Conservation (phyloP, 2,113 vertebrate species). For the Turnix velox region DNA sequence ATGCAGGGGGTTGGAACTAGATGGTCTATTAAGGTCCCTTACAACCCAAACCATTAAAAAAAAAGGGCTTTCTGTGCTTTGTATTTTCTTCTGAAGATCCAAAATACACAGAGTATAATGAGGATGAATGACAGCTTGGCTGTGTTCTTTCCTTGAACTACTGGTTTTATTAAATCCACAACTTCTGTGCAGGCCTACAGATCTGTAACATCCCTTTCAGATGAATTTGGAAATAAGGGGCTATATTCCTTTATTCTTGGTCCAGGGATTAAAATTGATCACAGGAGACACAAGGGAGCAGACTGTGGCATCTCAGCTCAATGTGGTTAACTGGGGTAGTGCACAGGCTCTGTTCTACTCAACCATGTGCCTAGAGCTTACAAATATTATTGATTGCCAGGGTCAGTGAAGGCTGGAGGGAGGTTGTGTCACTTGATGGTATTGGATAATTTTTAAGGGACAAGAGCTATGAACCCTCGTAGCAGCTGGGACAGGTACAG, state of each 20-base stretch:
- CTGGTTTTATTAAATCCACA: conserved; percentile 62
- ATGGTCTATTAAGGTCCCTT: too few relatives aligned
- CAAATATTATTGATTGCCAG: conserved; percentile 71
- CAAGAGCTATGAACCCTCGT: conserved; percentile 58
- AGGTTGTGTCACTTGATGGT: conserved; percentile 50
- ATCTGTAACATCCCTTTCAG: conserved; percentile 71
- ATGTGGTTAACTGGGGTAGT: conserved; percentile 68
- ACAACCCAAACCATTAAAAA: too few relatives aligned
- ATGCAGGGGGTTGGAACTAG: too few relatives aligned
- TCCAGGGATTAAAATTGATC: conserved; percentile 81
- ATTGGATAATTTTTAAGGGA: conserved; percentile 65
- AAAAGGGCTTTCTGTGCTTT: conserved; percentile 28
- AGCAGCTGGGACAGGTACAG: conserved; percentile 57
- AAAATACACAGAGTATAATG: conserved; percentile 6
- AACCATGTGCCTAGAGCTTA: conserved; percentile 61
- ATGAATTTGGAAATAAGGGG: conserved; percentile 64
- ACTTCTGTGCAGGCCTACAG: conserved; percentile 51
- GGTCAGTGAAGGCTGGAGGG: conserved; percentile 51
- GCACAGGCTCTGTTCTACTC: conserved; percentile 62
- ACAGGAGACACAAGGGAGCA: conserved; percentile 66
- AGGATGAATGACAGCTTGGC: conserved; percentile 51
- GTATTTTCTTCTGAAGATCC: conserved; percentile 4
- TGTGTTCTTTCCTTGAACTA: conserved; percentile 60
- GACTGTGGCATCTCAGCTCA: conserved; percentile 64
- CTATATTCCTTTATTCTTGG: conserved; percentile 67